phyloP scores from a whole-genome alignment of 2,888 invertebrate species.

The Sarcophaga carnaria region DNA sequence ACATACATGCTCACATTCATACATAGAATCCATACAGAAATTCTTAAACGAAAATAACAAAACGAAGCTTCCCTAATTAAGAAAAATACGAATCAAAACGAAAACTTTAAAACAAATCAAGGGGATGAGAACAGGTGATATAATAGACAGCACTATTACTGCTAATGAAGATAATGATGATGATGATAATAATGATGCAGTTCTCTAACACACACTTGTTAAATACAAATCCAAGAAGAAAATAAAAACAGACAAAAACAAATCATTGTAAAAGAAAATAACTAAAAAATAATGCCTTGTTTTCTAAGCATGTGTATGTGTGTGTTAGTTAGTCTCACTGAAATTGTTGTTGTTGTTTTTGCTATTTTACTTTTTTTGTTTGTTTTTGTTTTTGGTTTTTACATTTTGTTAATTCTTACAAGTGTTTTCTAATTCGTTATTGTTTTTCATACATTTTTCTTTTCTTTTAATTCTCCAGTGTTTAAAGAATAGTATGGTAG shows the following conservation, averaged over 20 bases:
- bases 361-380: too few species aligned
- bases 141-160: neutral
- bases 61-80: slow-evolving; percentile 54
- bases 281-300: neutral
- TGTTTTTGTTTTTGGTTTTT: too few species aligned
- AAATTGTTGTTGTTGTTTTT: neutral
- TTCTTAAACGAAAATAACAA: slow-evolving; percentile 36
- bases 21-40: slow-evolving; percentile 38
- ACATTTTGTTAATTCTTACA: slow-evolving; percentile 47
- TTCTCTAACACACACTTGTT: slow-evolving; percentile 58
- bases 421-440: slow-evolving; percentile 43
- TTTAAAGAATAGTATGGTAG: neutral
- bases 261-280: slow-evolving; percentile 9
- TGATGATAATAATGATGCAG: neutral
- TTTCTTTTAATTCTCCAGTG: neutral
- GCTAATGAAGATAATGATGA: neutral
- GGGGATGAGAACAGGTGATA: neutral
- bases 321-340: neutral
- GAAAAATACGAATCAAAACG: slow-evolving; percentile 54
- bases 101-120: slow-evolving; percentile 17
- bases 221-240: slow-evolving; percentile 36
- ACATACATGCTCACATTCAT: neutral
- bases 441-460: neutral
- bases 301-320: neutral
- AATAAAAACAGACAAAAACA: slow-evolving; percentile 6